Evolutionary conservation across 2,888 invertebrate genomes (phyloP), one percentile per base, ranked within the genome.

Genomic region (Sesamia inferens): DNA sequence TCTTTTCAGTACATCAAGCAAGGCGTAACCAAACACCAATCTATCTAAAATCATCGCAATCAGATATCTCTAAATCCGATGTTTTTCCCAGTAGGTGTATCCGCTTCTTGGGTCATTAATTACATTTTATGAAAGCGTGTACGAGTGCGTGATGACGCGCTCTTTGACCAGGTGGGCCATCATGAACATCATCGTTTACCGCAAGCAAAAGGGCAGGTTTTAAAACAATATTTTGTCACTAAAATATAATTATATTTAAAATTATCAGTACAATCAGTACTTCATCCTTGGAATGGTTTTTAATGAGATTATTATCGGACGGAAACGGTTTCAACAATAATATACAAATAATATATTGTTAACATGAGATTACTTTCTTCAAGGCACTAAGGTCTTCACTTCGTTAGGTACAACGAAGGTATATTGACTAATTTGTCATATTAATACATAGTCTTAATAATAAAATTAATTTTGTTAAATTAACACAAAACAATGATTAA

Each of bases 171-270:
- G n/a, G n/a, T n/a, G n/a, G n/a, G n/a, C n/a, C n/a, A 39, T 39
- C 39, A 39, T 39, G 39, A 13, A 7, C 44, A 14, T 31, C n/a
- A 39, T 24, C 5, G 22, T 42, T 59, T 31, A 51, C 16, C 16
- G 0, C 13, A 8, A 42, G 24, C 7, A 59, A 22, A 55, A n/a
- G 61, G 59, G 10, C 5, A 14, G 19, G 31, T 13, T 51, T 65
- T 13, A 59, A 78, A 59, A 76, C 77, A 81, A 73, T 24, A 71
- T 74, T 14, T 58, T 61, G 65, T 83, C 80, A 83, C 71, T 80
- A 87, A 88, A 89, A 90, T 88, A 88, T 83, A 83, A 71, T 79
- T 85, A 80, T 87, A 86, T 91, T 90, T 88, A 88, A 81, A 75
- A 86, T 83, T 85, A 84, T 89, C 87, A 89, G 84, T 89, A 89